Percentiles rank a stretch among this genome's conserved stretches.
Conservation (phyloP, 2,113 vertebrate species). For the Myotis davidii region DNA sequence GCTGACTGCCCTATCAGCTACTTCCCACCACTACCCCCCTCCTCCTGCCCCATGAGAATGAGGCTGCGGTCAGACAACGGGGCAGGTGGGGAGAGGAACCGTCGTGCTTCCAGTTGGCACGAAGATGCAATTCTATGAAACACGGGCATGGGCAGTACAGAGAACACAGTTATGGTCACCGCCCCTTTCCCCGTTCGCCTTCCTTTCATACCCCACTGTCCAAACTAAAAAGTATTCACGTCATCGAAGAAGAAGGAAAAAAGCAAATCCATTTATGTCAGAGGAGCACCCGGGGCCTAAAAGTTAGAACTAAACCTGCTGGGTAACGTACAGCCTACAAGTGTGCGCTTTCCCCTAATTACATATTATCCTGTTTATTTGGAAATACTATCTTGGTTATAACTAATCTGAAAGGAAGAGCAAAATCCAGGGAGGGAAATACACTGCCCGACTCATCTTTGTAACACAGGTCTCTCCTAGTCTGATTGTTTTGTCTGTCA, state of each 20-base stretch:
- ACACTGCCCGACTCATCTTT: background rate
- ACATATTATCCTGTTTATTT: background rate
- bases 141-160: background rate
- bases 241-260: background rate
- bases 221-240: background rate
- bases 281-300: background rate
- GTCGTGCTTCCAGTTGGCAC: background rate
- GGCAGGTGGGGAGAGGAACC: background rate
- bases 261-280: background rate
- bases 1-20: background rate
- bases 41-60: background rate
- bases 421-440: background rate
- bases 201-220: background rate
- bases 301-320: background rate
- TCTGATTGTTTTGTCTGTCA: background rate
- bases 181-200: background rate
- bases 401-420: background rate
- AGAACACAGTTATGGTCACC: accelerated
- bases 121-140: background rate
- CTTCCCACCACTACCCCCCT: background rate
- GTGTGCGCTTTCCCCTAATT: background rate
- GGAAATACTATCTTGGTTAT: background rate
- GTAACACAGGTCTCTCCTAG: background rate
- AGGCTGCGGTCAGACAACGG: background rate
- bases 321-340: background rate